These are phyloP conservation scores for Perithous albicinctus DNA, from an alignment of 2,888 invertebrate species.

Conservation along the genomic window DNA sequence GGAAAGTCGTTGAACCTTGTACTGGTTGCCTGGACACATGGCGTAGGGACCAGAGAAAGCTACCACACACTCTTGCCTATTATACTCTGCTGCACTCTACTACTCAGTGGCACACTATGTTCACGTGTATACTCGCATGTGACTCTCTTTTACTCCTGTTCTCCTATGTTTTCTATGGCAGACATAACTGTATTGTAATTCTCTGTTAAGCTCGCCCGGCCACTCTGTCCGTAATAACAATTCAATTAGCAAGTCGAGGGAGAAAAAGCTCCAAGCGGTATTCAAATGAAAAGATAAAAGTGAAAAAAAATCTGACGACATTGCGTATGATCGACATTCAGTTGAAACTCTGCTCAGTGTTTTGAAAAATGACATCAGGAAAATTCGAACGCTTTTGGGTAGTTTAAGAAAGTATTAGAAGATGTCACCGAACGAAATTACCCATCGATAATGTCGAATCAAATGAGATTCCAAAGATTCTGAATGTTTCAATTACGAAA, in stretches of 20 bases:
- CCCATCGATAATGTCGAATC: conserved; percentile 35
- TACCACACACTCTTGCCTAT: conserved; percentile 5
- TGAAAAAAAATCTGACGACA: not conserved
- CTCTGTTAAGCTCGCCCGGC: not conserved
- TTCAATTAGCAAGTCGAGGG: conserved; percentile 19
- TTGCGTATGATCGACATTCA: not conserved
- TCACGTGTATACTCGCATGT: conserved; percentile 6
- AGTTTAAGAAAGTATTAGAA: not conserved
- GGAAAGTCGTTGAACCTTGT: conserved; percentile 69
- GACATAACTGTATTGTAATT: not conserved
- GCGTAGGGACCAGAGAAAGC: conserved; percentile 2
- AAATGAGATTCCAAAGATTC: not conserved
- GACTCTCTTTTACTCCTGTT: conserved; percentile 14
- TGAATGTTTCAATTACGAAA: not conserved
- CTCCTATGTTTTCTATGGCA: not conserved
- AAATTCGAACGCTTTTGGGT: conserved; percentile 55
- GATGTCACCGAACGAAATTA: not conserved
- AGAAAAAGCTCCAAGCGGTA: not conserved
- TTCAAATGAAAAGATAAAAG: not conserved
- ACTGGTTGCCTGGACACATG: not conserved
- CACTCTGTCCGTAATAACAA: conserved; percentile 9
- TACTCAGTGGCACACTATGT: too few relatives aligned
- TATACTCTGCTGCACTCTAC: conserved; percentile 26
- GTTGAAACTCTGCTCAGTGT: not conserved
- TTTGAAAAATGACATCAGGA: not conserved